Evolutionary conservation across 2,113 vertebrate genomes (phyloP), one percentile per base, ranked within the genome.

Genomic region (Holacanthus passer): DNA sequence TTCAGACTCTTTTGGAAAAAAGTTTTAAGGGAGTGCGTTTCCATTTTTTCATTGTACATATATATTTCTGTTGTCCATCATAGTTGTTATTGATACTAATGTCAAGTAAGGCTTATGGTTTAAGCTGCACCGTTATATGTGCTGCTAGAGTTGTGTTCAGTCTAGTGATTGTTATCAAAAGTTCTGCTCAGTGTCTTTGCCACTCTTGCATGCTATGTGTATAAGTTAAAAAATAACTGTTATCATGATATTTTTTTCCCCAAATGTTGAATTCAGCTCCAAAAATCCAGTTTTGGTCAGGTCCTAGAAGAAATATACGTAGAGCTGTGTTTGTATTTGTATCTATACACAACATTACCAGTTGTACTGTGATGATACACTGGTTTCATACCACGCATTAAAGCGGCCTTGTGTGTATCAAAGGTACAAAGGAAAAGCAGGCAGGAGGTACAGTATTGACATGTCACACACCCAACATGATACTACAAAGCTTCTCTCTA

Each of bases 381-480:
- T 43, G 31, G 6, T 66, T 52, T 12, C 55, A 14, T 41, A 22
- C 27, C 10, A 13, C 4, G 14, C 58, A 29, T 67, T 60, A 55
- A 72, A 79, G 72, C 17, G 1, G 32, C 52, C 35, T 52, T 22
- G 27, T 48, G 31, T 62, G 45, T 35, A 75, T 84, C 50, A 84
- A 76, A 83, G 55, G 55, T 43, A 79, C 45, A 68, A 77, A 70
- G 27, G 31, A 37, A 41, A 50, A 72, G 2, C 14, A 41, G 5
- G 75, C 43, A 62, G 70, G 29, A 58, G 79, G 48, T 52, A 41
- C 47, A 73, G 67, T 77, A 87, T 71, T 86, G 78, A 89, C 70
- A 89, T 79, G 73, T 87, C 87, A 88, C 55, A 81, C 58, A 53
- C 67, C 52, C 63, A 70, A 58, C 73, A 77, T 76, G 72, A 75